Evolutionary conservation across 2,888 invertebrate species (phyloP).

Genomic region (Habrosyne pyritoides): DNA sequence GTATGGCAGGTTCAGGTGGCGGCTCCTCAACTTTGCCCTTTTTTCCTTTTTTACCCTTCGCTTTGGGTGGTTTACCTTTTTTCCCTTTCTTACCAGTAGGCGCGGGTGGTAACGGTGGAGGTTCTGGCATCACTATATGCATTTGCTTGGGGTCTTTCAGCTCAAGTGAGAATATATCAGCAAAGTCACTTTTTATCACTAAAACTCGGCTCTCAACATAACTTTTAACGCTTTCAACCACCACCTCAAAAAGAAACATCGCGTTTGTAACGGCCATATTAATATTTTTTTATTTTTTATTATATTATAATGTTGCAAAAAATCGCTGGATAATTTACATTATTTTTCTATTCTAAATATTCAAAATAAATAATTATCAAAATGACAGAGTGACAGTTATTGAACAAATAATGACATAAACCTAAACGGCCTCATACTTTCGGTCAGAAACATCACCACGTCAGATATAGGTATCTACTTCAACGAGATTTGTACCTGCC

Average conservation of each 20-base stretch:
- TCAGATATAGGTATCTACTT: too few species aligned
- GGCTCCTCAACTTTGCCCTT: conserved; percentile 53
- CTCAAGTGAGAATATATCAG: conserved; percentile 73
- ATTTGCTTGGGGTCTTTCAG: conserved; percentile 75
- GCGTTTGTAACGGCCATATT: conserved; percentile 70
- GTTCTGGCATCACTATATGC: conserved; percentile 74
- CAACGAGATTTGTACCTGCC: too few species aligned
- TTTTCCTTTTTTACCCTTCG: conserved; percentile 59
- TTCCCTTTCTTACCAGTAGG: conserved; percentile 64
- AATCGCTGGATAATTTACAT: conserved; percentile 10
- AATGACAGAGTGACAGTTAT: conserved; percentile 9
- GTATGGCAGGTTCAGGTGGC: conserved; percentile 70
- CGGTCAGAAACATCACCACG: neutral
- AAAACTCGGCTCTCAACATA: conserved; percentile 59
- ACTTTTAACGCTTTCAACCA: conserved; percentile 64
- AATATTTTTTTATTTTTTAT: conserved; percentile 28
- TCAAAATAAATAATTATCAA: neutral
- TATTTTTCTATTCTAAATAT: conserved; percentile 1
- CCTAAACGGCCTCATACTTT: too few species aligned
- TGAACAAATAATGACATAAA: conserved; percentile 28
- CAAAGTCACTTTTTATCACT: conserved; percentile 70
- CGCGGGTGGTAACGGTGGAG: conserved; percentile 68
- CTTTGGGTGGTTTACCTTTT: conserved; percentile 49
- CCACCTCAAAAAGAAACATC: conserved; percentile 76
- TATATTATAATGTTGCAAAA: conserved; percentile 13